Evolutionary conservation across 2,888 invertebrate species (phyloP), one percentile per base, ranked within the genome.

Genomic region (Sarcophaga carnaria): DNA sequence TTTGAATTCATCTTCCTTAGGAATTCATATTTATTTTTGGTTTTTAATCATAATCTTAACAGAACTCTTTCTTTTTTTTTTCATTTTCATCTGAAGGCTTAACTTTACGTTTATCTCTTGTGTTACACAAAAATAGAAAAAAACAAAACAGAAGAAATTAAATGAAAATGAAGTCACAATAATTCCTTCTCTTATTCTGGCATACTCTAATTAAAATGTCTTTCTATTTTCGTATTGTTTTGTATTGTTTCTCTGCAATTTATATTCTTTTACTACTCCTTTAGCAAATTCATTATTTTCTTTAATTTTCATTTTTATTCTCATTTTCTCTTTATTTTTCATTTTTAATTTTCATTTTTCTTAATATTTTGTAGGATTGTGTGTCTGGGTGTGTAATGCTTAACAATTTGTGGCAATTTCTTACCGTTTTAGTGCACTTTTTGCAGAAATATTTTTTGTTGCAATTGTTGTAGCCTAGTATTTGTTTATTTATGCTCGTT

Each of bases 401-500:
- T 47, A 64, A 60, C 59, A 75, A 84, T 75, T 84, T 84, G 83
- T 80, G 83, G 83, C 83, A 64, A 74, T 60, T 70, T 84, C 79
- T 79, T 17, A 69, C 22, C 27, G 45, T 74, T 22, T 20, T 45
- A 20, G 12, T 14, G 54, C 70, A 60, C 20, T 67, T 37, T 67
- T 74, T 67, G 49, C 54, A 70, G 59, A 69, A 77, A 82, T 71
- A 25, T 60, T 59, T 37, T 17, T 37, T 64, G 37, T 59, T 60
- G 11, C 2, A 37, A 37, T 37, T 69, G 45, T 75, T 60, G 11
- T 37, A 49, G 47, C 59, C 81, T 37, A 37, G 37, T 78, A 80
- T 86, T 80, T 80, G 74, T 86, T 86, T 80, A 87, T 87, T 87
- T 87, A 84, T 80, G 83, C 80, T 81, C 62, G 71, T 84, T 67